These are phyloP conservation scores for Nanorana parkeri DNA, from an alignment of 2,113 vertebrate species.

Conservation along the genomic window DNA sequence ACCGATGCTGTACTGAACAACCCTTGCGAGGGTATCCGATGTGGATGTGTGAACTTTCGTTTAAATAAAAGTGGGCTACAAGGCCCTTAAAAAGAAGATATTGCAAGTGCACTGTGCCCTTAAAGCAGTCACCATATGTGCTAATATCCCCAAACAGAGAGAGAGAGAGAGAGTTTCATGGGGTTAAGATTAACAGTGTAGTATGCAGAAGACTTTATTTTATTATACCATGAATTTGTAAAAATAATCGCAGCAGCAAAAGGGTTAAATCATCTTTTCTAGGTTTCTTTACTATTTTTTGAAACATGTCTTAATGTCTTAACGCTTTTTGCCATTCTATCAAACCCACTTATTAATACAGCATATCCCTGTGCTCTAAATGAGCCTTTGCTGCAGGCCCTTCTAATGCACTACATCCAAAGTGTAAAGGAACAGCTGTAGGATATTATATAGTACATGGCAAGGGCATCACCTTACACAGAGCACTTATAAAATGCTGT, in stretches of 20 bases:
- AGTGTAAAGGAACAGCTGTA: slow-evolving; percentile 36
- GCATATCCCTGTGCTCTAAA: slow-evolving; percentile 1
- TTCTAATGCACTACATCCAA: neutral
- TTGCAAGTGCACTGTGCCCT: too few species aligned
- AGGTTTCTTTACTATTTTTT: slow-evolving; percentile 2
- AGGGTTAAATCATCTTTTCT: neutral
- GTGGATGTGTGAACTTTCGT: too few species aligned
- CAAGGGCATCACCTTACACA: slow-evolving; percentile 55
- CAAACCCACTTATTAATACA: slow-evolving; percentile 6
- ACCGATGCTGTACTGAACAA: too few species aligned
- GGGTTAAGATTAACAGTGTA: too few species aligned
- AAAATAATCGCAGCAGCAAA: neutral
- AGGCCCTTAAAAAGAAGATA: too few species aligned
- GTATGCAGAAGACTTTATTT: too few species aligned
- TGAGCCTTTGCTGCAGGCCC: slow-evolving; percentile 4
- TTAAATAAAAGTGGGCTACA: too few species aligned
- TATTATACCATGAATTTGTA: too few species aligned
- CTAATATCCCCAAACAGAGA: too few species aligned
- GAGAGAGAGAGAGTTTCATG: too few species aligned
- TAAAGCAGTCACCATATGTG: too few species aligned
- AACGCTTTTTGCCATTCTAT: neutral
- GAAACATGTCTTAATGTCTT: neutral
- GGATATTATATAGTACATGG: slow-evolving; percentile 47
- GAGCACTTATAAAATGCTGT: slow-evolving; percentile 44
- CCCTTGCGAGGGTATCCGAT: too few species aligned